These are phyloP conservation scores for Archocentrus centrarchus DNA, from an alignment of 2,113 vertebrate genomes.

Conservation along the genomic window DNA sequence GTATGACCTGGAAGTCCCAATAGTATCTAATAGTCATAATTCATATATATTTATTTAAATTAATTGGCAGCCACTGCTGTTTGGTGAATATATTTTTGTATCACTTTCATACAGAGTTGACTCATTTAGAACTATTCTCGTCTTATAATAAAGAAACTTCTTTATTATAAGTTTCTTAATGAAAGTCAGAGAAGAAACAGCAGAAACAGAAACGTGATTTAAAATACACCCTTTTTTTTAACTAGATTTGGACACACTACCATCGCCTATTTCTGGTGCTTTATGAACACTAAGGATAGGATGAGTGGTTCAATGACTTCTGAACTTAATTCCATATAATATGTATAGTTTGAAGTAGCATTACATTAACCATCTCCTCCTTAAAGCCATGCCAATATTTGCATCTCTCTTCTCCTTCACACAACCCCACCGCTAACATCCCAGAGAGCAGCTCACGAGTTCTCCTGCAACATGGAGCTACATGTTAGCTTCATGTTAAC, in stretches of 20 bases:
- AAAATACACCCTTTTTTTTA: neutral
- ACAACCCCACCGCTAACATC: neutral
- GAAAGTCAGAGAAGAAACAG: neutral
- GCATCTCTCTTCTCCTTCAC: rapidly evolving
- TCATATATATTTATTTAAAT: neutral
- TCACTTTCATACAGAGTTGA: rapidly evolving
- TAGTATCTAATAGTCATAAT: neutral
- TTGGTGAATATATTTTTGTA: neutral
- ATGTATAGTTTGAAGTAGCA: neutral
- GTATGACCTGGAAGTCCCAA: neutral
- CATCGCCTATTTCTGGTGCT: neutral
- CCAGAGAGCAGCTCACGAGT: neutral
- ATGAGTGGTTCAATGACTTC: neutral
- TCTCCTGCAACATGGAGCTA: neutral
- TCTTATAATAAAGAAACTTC: neutral
- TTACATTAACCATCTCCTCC: neutral
- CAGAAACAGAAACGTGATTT: neutral
- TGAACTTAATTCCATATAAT: neutral
- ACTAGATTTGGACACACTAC: neutral
- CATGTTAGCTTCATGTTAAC: rapidly evolving
- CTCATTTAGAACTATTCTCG: too few species aligned
- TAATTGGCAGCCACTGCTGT: neutral
- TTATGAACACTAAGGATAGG: neutral
- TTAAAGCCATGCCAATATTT: neutral
- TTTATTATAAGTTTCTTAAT: neutral